Evolutionary conservation across 2,888 invertebrate genomes (phyloP).

Genomic region (Drosophila multiciliata): DNA sequence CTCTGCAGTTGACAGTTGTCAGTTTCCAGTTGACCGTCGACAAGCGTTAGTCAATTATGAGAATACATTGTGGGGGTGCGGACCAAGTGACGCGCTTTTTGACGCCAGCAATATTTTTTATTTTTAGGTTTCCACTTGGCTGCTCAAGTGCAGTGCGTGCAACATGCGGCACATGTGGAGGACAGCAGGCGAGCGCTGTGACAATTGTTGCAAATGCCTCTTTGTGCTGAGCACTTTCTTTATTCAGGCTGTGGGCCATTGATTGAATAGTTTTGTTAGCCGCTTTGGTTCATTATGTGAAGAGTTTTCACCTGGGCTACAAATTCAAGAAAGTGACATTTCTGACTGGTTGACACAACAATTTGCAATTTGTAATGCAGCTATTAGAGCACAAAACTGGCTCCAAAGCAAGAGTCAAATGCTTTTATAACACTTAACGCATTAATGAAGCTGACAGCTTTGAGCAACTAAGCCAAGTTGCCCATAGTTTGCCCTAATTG

Average conservation of each 20-base stretch:
- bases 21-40: slow-evolving; percentile 32
- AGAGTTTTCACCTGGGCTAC: slow-evolving; percentile 34
- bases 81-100: slow-evolving; percentile 47
- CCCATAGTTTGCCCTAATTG: slow-evolving; percentile 8
- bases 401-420: slow-evolving; percentile 11
- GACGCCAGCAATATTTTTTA: slow-evolving; percentile 46
- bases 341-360: slow-evolving; percentile 58
- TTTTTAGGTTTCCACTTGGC: slow-evolving; percentile 43
- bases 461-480: slow-evolving; percentile 24
- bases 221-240: slow-evolving; percentile 53
- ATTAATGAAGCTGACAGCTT: slow-evolving; percentile 42
- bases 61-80: slow-evolving; percentile 43
- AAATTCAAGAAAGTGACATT: slow-evolving; percentile 42
- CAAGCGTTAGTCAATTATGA: slow-evolving; percentile 53
- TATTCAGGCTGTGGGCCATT: slow-evolving; percentile 67
- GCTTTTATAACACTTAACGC: slow-evolving; percentile 40
- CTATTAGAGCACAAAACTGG: slow-evolving; percentile 71
- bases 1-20: slow-evolving; percentile 29
- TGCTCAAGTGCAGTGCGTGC: slow-evolving; percentile 48
- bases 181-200: slow-evolving; percentile 27
- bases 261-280: slow-evolving; percentile 56
- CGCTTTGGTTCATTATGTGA: slow-evolving; percentile 7
- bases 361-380: slow-evolving; percentile 48
- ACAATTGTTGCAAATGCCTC: slow-evolving; percentile 47
- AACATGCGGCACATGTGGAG: slow-evolving; percentile 29